Evolutionary conservation across 2,888 invertebrate genomes (phyloP).

Genomic region (Busseola fusca): DNA sequence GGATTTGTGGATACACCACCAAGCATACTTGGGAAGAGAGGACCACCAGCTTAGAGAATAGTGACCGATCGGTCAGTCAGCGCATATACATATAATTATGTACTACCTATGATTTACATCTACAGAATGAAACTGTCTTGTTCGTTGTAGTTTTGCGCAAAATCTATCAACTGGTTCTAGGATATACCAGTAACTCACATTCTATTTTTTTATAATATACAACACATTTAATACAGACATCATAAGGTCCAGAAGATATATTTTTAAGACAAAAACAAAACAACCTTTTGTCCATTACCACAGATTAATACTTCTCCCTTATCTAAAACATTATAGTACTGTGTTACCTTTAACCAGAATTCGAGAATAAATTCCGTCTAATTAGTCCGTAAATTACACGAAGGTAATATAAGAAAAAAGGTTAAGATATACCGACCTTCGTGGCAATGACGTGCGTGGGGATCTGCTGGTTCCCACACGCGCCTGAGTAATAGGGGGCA

Average conservation of each 20-base stretch:
- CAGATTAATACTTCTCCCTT: too few species aligned
- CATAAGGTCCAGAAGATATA: neutral
- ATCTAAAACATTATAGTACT: neutral
- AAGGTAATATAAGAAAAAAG: conserved; percentile 60
- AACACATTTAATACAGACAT: neutral
- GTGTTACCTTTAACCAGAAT: neutral
- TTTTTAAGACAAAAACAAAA: neutral
- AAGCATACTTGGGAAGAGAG: too few species aligned
- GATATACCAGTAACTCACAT: neutral
- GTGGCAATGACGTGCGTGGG: conserved; percentile 70
- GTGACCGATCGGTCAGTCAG: too few species aligned
- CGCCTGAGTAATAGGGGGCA: conserved; percentile 68
- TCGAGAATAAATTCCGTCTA: conserved; percentile 30
- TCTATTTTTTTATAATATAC: neutral
- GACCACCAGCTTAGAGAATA: too few species aligned
- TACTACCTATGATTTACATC: too few species aligned
- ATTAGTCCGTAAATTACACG: conserved; percentile 46
- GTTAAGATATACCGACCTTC: conserved; percentile 65
- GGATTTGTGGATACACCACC: too few species aligned
- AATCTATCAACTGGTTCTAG: neutral
- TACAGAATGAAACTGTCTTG: neutral
- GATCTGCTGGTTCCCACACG: conserved; percentile 62
- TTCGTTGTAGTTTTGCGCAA: neutral
- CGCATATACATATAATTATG: too few species aligned
- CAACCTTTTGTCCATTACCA: neutral